Base-by-base conservation (phyloP, 1,140 invertebrate genomes). In the Bilobella aurantiaca region DNA sequence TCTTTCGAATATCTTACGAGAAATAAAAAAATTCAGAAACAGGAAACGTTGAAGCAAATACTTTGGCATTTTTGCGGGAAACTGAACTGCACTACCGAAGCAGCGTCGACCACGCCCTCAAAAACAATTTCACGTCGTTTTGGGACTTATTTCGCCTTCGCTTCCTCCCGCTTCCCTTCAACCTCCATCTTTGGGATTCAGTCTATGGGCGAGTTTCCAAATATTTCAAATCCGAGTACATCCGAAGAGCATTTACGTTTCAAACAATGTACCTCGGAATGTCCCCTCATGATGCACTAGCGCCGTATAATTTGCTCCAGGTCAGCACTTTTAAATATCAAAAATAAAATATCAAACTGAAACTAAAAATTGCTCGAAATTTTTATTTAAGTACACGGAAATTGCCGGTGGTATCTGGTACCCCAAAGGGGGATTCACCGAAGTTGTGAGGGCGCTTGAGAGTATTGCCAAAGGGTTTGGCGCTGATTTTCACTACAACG, bases 261-360 rank as follows among this genome's bases (percentile, higher is more conserved):
- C 49, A 53, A 53, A 14, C 49, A 12, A 53, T 53, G 49, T 53
- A 53, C 23, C 23, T 53, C 12, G 49, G 49, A 53, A 53, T 53
- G 49, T 53, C 49, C 5, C 49, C 49, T 5, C 25, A 18, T 23
- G 49, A 53, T 53, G 49, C 49, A 53, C 49, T 23, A 53, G 49
- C 49, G 14, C 49, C 49, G 25, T 53, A 14, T 23, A 53, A 12
- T 23, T 23, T 53, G 5, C 49, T 53, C 3, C 49, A n/a, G n/a
- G n/a, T n/a, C n/a, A n/a, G n/a, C n/a, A n/a, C n/a, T n/a, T n/a
- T n/a, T n/a, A n/a, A n/a, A n/a, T n/a, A n/a, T n/a, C n/a, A n/a
- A n/a, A n/a, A n/a, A n/a, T n/a, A n/a, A n/a, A n/a, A n/a, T n/a
- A n/a, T n/a, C n/a, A n/a, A n/a, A n/a, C n/a, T n/a, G n/a, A n/a